A percentile compares a stretch with the other conserved stretches of the same genome.
Conservation (phyloP, 2,113 vertebrate genomes). For the Odocoileus virginianus region DNA sequence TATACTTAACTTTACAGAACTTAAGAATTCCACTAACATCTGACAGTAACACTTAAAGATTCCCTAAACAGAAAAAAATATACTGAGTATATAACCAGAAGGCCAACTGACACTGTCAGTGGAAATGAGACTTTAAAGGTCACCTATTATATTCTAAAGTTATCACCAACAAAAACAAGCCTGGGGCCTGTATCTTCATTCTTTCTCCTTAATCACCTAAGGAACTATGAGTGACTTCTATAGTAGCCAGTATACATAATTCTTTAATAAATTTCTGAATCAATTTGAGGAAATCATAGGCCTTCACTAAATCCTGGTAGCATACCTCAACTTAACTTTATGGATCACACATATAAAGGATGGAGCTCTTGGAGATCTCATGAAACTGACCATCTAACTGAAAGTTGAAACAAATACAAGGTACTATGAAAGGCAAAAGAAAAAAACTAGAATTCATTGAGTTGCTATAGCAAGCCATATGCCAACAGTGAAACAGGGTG, state of each 20-base stretch:
- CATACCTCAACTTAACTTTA: background rate
- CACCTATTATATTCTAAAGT: background rate
- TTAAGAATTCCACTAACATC: slow-evolving; percentile 20
- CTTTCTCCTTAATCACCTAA: background rate
- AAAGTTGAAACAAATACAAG: slow-evolving; percentile 11
- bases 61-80: slow-evolving; percentile 10
- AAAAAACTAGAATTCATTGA: background rate
- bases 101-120: background rate
- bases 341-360: background rate
- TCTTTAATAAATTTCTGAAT: background rate
- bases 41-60: background rate
- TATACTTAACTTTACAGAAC: background rate
- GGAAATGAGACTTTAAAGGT: slow-evolving; percentile 8
- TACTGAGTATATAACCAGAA: background rate
- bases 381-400: slow-evolving; percentile 5
- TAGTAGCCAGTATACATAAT: background rate
- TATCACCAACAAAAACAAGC: slow-evolving; percentile 27
- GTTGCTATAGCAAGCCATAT: background rate
- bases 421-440: background rate
- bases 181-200: background rate
- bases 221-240: background rate
- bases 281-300: background rate
- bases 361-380: background rate
- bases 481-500: background rate
- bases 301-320: background rate